Evolutionary conservation across 2,113 vertebrate genomes (phyloP).

Genomic region (Peromyscus maniculatus): DNA sequence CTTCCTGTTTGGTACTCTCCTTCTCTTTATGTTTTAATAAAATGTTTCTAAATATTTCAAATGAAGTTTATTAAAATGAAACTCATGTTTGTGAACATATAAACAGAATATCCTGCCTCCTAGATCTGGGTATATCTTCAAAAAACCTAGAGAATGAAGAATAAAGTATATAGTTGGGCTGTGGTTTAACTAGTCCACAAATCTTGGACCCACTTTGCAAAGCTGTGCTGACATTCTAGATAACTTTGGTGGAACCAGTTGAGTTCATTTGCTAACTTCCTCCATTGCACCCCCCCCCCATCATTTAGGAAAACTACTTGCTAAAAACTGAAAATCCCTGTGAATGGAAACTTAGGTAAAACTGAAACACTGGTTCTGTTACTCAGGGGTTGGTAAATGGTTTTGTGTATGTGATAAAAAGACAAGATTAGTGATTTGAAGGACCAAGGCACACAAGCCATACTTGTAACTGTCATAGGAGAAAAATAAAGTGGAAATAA

Average conservation of each 20-base stretch:
- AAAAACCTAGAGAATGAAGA: background rate
- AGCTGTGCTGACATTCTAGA: background rate
- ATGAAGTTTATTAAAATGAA: conserved; percentile 37
- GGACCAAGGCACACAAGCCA: background rate
- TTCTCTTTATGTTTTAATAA: background rate
- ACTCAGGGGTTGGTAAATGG: background rate
- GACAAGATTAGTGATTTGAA: background rate
- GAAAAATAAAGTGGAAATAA: conserved; percentile 57
- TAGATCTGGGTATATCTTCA: conserved; percentile 2
- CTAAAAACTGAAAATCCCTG: background rate
- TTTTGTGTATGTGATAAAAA: conserved; percentile 16
- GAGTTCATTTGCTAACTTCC: background rate
- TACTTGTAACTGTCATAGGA: background rate
- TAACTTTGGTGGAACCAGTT: background rate
- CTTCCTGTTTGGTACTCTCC: background rate
- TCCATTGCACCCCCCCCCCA: background rate
- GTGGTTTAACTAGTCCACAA: conserved; percentile 34
- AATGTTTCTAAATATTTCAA: conserved; percentile 28
- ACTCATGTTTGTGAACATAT: background rate
- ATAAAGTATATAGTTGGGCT: background rate
- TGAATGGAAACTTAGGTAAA: conserved; percentile 50
- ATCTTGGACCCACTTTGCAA: conserved; percentile 2
- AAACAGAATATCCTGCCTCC: background rate
- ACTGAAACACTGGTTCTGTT: background rate
- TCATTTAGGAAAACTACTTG: conserved; percentile 49